Percentiles rank a stretch among this genome's conserved stretches.
Conservation (phyloP, 2,888 invertebrate genomes). For the Scaptomyza cyrtandrae region DNA sequence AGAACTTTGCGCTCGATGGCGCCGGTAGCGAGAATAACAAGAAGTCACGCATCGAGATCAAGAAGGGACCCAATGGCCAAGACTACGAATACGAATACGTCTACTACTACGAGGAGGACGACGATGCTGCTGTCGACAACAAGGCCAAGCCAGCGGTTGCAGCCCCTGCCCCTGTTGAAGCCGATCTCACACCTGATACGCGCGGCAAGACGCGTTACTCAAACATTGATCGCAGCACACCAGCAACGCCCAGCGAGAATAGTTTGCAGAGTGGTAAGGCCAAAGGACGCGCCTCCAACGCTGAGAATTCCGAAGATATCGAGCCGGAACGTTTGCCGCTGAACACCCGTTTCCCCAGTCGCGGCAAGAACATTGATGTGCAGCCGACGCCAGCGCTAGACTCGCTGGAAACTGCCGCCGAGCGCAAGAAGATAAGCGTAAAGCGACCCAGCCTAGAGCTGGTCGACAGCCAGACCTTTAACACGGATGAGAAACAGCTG, state of each 20-base stretch:
- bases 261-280: conserved; percentile 88
- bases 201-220: conserved; percentile 85
- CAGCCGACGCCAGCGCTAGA: conserved; percentile 86
- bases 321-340: conserved; percentile 88
- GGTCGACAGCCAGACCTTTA: conserved; percentile 93
- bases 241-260: conserved; percentile 86
- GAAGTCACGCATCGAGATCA: conserved; percentile 91
- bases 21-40: conserved; percentile 89
- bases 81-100: conserved; percentile 97
- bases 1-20: conserved; percentile 86
- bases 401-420: conserved; percentile 86
- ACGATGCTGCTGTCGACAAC: conserved; percentile 85
- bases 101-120: conserved; percentile 95
- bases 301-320: conserved; percentile 67
- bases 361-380: conserved; percentile 86
- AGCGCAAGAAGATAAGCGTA: conserved; percentile 83
- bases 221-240: conserved; percentile 83
- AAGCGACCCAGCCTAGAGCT: conserved; percentile 92
- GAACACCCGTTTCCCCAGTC: conserved; percentile 94
- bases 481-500: conserved; percentile 86
- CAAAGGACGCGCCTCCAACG: conserved; percentile 83
- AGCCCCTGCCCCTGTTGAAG: conserved; percentile 68
- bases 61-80: conserved; percentile 94
- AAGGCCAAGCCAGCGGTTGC: conserved; percentile 83
- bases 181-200: conserved; percentile 83